phyloP scores from a whole-genome alignment of 1,140 invertebrate species.

The Araneus ventricosus region DNA sequence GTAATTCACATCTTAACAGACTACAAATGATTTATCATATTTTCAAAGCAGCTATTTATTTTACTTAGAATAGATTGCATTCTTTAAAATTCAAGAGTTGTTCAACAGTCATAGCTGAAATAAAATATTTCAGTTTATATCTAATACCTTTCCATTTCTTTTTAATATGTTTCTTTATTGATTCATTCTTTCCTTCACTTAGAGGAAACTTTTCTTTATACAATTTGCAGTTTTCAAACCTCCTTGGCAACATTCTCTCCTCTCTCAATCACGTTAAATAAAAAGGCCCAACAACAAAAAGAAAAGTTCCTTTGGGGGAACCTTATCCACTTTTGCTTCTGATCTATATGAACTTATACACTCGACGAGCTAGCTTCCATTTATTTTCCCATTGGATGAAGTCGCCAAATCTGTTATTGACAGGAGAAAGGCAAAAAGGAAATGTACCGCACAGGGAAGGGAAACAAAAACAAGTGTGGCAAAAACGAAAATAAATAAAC shows the following conservation, averaged over 20 bases:
- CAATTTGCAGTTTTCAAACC: not conserved
- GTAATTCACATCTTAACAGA: too few relatives aligned
- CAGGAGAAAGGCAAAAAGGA: not conserved
- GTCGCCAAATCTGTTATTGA: conserved; percentile 68
- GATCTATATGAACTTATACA: conserved; percentile 27
- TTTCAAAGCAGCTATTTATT: too few relatives aligned
- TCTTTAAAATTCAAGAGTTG: too few relatives aligned
- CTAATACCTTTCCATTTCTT: too few relatives aligned
- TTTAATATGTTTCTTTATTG: too few relatives aligned
- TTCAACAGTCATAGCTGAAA: too few relatives aligned
- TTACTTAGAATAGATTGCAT: too few relatives aligned
- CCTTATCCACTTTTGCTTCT: conserved; percentile 27
- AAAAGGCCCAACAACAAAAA: not conserved
- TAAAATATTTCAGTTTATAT: too few relatives aligned
- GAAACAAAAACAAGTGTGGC: conserved; percentile 40
- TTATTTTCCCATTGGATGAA: conserved; percentile 63
- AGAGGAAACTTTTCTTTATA: too few relatives aligned
- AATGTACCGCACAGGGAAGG: not conserved
- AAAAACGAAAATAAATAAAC: not conserved
- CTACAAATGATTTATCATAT: too few relatives aligned
- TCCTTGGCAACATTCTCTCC: not conserved
- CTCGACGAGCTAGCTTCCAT: conserved; percentile 25
- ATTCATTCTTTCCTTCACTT: too few relatives aligned
- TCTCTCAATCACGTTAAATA: not conserved
- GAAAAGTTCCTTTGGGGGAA: not conserved